These are phyloP conservation scores for Miniopterus natalensis DNA, from an alignment of 2,113 vertebrate genomes.

Conservation along the genomic window DNA sequence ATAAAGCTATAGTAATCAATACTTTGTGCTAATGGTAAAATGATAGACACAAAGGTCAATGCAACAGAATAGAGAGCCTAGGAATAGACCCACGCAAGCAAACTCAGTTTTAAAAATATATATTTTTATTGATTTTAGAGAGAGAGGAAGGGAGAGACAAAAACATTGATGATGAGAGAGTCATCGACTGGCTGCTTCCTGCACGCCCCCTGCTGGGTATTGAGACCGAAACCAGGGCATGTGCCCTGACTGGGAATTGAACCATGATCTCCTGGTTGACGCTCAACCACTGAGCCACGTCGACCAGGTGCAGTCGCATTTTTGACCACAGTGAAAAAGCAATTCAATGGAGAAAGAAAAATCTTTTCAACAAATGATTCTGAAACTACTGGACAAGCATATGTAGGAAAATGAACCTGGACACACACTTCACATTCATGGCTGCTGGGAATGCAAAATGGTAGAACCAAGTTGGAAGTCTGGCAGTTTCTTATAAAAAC, in stretches of 20 bases:
- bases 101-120: too few relatives aligned
- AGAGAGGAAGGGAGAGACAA: too few relatives aligned
- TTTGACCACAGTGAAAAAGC: conserved; percentile 55
- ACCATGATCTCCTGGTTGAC: too few relatives aligned
- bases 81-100: conserved; percentile 17
- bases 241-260: too few relatives aligned
- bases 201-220: too few relatives aligned
- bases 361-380: conserved; percentile 54
- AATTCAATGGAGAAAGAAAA: conserved; percentile 46
- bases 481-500: conserved; percentile 60
- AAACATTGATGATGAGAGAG: too few relatives aligned
- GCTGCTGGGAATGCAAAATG: conserved; percentile 4
- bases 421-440: conserved; percentile 36
- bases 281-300: too few relatives aligned
- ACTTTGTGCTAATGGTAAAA: conserved; percentile 53
- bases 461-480: conserved; percentile 19
- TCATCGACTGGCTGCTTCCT: too few relatives aligned
- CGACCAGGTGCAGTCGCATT: background rate
- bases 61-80: background rate
- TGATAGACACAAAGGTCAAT: background rate
- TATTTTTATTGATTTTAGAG: too few relatives aligned
- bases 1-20: conserved; percentile 56
- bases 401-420: conserved; percentile 36
- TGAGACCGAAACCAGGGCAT: too few relatives aligned
- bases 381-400: conserved; percentile 1